Percentiles rank a stretch among this genome's conserved stretches.
These are phyloP conservation scores for Thamnophis elegans DNA, from an alignment of 2,797 vertebrate species.

Conservation along the genomic window DNA sequence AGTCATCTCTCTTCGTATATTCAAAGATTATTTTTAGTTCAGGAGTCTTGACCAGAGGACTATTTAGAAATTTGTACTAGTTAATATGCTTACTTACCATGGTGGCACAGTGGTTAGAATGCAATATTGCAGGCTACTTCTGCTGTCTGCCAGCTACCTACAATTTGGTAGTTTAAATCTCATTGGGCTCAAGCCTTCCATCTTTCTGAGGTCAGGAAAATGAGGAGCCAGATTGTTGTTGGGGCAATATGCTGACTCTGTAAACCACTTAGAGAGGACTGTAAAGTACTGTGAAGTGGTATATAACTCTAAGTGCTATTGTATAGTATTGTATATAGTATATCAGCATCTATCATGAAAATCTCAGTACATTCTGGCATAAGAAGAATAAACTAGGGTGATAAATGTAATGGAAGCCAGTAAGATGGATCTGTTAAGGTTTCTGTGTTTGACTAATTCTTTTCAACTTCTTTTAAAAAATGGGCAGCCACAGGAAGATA, in stretches of 20 bases:
- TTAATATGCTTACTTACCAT: background rate
- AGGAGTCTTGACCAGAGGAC: background rate
- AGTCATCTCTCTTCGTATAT: background rate
- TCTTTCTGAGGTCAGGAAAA: too few species aligned
- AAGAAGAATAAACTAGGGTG: conserved; percentile 2
- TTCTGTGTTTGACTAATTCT: background rate
- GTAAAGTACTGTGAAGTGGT: background rate
- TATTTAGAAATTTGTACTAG: background rate
- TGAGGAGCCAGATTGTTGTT: background rate
- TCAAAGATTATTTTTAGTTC: background rate
- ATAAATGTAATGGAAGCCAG: conserved; percentile 2
- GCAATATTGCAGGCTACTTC: too few species aligned
- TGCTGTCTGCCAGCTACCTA: too few species aligned
- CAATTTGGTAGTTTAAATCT: too few species aligned
- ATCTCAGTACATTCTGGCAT: background rate
- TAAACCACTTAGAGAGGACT: background rate
- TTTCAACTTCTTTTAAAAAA: background rate
- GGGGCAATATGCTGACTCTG: background rate
- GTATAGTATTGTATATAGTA: background rate
- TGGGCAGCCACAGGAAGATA: background rate
- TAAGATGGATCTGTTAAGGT: background rate
- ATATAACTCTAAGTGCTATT: background rate
- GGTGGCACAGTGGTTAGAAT: too few species aligned
- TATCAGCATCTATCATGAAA: background rate
- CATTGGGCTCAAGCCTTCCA: too few species aligned